Percentiles rank a stretch among this genome's conserved stretches.
These are phyloP conservation scores for Hylaeus anthracinus DNA, from an alignment of 1,140 invertebrate genomes.

Conservation along the genomic window DNA sequence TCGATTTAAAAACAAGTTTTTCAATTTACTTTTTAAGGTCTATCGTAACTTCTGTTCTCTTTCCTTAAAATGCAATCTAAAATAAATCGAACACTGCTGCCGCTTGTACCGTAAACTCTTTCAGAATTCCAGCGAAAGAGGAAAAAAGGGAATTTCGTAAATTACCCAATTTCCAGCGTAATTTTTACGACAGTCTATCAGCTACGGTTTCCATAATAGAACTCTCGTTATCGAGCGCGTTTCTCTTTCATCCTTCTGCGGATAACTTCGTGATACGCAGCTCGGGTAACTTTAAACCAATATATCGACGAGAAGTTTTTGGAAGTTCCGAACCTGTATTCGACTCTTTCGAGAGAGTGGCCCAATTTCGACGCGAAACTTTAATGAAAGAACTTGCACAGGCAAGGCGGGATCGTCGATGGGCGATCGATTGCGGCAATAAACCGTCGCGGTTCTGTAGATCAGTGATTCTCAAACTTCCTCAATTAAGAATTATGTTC, in stretches of 20 bases:
- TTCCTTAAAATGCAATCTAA: too few relatives aligned
- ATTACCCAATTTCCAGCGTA: conserved; percentile 14
- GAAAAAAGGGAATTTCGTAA: conserved; percentile 3
- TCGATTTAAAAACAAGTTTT: neutral
- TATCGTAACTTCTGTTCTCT: neutral
- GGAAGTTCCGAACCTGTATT: conserved; percentile 29
- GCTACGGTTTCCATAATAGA: neutral
- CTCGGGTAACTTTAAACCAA: conserved; percentile 31
- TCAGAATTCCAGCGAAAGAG: neutral
- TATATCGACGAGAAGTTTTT: conserved; percentile 38
- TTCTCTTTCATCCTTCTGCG: neutral
- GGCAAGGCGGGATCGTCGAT: conserved; percentile 17
- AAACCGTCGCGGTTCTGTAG: conserved; percentile 24
- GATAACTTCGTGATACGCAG: conserved; percentile 17
- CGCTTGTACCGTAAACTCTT: neutral
- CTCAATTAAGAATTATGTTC: too few relatives aligned
- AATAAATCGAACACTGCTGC: too few relatives aligned
- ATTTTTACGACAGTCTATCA: conserved; percentile 9
- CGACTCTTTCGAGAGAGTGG: conserved; percentile 11
- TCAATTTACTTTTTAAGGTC: neutral
- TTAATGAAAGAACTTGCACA: conserved; percentile 51
- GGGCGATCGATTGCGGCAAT: conserved; percentile 43
- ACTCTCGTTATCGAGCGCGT: conserved; percentile 30
- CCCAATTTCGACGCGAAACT: conserved; percentile 53
- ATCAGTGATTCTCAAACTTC: conserved; percentile 4